Evolutionary conservation across 1,140 invertebrate genomes (phyloP), one percentile per base, ranked within the genome.

Genomic region (Anastrepha obliqua): DNA sequence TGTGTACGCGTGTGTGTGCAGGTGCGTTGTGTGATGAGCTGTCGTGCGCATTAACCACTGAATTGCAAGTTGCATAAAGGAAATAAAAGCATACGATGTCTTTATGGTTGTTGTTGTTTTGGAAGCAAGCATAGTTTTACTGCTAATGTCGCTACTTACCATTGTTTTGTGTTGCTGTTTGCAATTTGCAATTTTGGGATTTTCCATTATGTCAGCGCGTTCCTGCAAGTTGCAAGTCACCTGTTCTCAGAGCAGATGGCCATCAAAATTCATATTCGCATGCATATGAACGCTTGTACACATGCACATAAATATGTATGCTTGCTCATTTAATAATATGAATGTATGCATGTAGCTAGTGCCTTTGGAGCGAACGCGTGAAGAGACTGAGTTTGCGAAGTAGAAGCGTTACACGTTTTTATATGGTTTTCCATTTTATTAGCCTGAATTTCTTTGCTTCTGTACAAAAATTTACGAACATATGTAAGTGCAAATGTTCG

Each of bases 131-230:
- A 44, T 39, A 44, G 11, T 74, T 17, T 47, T 44, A 47, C 67
- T 74, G 42, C 42, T 74, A 47, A 44, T 74, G 67, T 74, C 42
- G 13, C 67, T 44, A 17, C 13, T 62, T 55, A 55, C 51, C 11
- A 11, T 55, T 1, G 51, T 55, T 55, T 55, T 6, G 42, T 74
- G 65, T 70, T 70, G 67, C 42, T n/a, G 39, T 39, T 74, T 44
- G 67, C 67, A 74, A 67, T 67, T 67, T 67, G 29, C 65, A 67
- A 67, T 47, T 55, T 74, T 74, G 67, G 17, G 67, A 42, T 74
- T 74, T 44, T 2, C 5, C 42, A 74, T 47, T 47, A 42, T 47
- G 39, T 74, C 5, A 39, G 39, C 13, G 39, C 29, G 29, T 29
- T 29, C 29, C 3, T 67, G 64, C 64, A 67, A 67, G 20, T 13